These are phyloP conservation scores for Fratercula arctica DNA, from an alignment of 2,797 vertebrate species.

Conservation along the genomic window DNA sequence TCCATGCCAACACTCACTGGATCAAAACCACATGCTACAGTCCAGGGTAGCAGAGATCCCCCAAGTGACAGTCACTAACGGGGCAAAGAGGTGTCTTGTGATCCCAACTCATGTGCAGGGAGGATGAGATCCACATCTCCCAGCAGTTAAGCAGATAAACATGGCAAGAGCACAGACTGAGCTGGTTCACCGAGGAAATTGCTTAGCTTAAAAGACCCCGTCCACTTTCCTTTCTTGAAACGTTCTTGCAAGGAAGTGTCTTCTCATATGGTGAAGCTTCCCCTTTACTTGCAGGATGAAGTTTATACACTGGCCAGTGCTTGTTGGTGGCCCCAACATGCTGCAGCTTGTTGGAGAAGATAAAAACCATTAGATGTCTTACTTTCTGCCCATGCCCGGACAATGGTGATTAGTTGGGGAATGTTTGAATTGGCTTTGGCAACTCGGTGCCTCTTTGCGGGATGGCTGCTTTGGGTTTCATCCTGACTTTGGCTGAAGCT, in stretches of 20 bases:
- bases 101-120: neutral
- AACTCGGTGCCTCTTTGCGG: neutral
- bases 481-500: neutral
- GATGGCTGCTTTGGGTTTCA: neutral
- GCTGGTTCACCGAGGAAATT: neutral
- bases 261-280: neutral
- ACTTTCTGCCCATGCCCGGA: neutral
- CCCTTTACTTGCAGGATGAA: neutral
- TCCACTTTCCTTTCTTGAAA: neutral
- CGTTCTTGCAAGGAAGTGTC: neutral
- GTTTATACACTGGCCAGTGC: neutral
- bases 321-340: neutral
- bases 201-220: neutral
- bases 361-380: neutral
- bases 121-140: neutral
- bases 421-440: neutral
- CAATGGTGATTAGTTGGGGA: neutral
- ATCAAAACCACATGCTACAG: neutral
- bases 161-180: neutral
- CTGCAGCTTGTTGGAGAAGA: neutral
- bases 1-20: neutral
- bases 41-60: neutral
- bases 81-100: neutral
- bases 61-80: neutral
- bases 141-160: neutral